These are phyloP conservation scores for Falco rusticolus DNA, from an alignment of 2,797 vertebrate genomes.

Conservation along the genomic window DNA sequence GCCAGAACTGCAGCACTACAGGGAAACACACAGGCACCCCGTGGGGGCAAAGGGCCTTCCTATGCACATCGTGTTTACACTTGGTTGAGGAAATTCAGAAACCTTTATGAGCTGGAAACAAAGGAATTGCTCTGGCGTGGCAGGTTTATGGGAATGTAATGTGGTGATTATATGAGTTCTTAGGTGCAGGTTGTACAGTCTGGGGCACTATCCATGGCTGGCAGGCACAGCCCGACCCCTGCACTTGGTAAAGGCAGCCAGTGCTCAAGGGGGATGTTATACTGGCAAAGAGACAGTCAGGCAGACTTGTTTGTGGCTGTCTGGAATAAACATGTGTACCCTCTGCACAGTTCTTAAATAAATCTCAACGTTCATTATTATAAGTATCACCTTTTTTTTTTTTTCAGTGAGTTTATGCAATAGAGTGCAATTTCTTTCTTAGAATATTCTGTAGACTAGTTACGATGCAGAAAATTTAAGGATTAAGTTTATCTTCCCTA, in stretches of 20 bases:
- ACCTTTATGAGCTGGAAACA: slow-evolving; percentile 50
- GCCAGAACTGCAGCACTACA: background rate
- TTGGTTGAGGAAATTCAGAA: slow-evolving; percentile 18
- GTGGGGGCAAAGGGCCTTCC: background rate
- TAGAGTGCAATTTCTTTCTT: background rate
- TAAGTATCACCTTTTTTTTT: background rate
- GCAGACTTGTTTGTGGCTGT: background rate
- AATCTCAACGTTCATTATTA: background rate
- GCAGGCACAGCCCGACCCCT: background rate
- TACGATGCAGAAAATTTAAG: background rate
- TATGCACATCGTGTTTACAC: background rate
- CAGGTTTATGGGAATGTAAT: slow-evolving; percentile 44
- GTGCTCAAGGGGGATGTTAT: background rate
- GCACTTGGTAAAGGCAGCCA: background rate
- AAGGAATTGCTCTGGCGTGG: background rate
- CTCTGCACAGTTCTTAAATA: background rate
- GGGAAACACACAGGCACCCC: background rate
- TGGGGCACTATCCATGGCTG: background rate
- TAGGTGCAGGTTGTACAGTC: background rate
- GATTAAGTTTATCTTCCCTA: background rate
- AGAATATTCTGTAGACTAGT: background rate
- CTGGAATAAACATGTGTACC: background rate
- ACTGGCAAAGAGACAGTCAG: background rate
- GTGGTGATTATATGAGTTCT: background rate
- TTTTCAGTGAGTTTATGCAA: background rate